Conservation (phyloP, 1,140 invertebrate genomes). For the Melanaphis sacchari region DNA sequence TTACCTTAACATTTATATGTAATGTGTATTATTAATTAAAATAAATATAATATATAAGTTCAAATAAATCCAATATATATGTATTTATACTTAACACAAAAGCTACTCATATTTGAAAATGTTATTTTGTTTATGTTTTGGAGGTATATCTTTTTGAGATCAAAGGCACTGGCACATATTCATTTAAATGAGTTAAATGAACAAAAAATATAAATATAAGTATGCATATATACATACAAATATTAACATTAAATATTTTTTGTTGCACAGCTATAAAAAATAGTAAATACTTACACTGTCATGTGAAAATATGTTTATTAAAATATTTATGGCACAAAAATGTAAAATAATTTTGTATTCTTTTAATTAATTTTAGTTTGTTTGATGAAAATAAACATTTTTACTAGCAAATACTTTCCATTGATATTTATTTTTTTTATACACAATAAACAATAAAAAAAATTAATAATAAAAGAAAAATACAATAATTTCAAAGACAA, state of each 20-base stretch:
- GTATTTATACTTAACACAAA: not conserved
- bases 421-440: not conserved
- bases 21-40: conserved; percentile 32
- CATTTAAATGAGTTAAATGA: conserved; percentile 35
- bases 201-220: not conserved
- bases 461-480: not conserved
- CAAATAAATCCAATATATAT: conserved; percentile 8
- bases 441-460: conserved; percentile 22
- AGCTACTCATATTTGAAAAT: not conserved
- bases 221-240: not conserved
- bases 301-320: conserved; percentile 35
- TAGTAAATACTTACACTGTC: conserved; percentile 21
- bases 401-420: not conserved
- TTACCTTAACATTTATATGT: conserved; percentile 44
- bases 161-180: conserved; percentile 57
- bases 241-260: not conserved
- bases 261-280: conserved; percentile 26
- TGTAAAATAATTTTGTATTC: conserved; percentile 1
- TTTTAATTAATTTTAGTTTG: not conserved
- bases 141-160: conserved; percentile 57
- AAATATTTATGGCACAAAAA: conserved; percentile 41
- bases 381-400: conserved; percentile 23
- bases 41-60: conserved; percentile 10
- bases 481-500: conserved; percentile 39
- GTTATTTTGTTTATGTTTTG: conserved; percentile 32